These are phyloP conservation scores for Chanos chanos DNA, from an alignment of 2,797 vertebrate genomes.

Conservation along the genomic window DNA sequence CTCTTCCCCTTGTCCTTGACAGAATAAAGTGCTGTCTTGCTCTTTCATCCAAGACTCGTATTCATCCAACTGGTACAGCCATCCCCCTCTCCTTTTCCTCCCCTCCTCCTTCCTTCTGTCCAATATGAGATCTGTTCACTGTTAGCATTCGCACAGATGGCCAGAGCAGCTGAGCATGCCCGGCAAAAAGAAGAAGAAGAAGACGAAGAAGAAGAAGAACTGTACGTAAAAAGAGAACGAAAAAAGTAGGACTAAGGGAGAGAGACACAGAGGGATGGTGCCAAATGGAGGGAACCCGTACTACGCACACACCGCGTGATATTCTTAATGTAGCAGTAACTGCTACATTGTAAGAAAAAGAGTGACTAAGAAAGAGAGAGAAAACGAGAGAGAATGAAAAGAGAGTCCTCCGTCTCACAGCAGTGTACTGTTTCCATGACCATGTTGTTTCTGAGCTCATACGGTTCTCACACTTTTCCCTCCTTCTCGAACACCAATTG, in stretches of 20 bases:
- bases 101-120: conserved; percentile 45
- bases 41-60: conserved; percentile 45
- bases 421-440: no score
- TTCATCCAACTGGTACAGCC: conserved; percentile 34
- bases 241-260: conserved; percentile 7
- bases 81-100: conserved; percentile 36
- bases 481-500: no score
- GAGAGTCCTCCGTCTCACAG: no score
- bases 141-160: conserved; percentile 74
- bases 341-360: neutral
- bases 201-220: conserved; percentile 30
- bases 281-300: conserved; percentile 23
- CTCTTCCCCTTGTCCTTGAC: neutral
- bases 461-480: no score
- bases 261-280: conserved; percentile 25
- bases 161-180: conserved; percentile 71
- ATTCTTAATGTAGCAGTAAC: no score
- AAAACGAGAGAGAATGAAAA: no score
- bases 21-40: conserved; percentile 39
- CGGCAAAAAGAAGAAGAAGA: conserved; percentile 44
- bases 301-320: conserved; percentile 10
- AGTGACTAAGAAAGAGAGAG: conserved; percentile 23
- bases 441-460: no score
- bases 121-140: conserved; percentile 56
- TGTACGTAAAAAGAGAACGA: conserved; percentile 3